Evolutionary conservation across 2,888 invertebrate genomes (phyloP), one percentile per base, ranked within the genome.

Genomic region (Orthosia gothica): DNA sequence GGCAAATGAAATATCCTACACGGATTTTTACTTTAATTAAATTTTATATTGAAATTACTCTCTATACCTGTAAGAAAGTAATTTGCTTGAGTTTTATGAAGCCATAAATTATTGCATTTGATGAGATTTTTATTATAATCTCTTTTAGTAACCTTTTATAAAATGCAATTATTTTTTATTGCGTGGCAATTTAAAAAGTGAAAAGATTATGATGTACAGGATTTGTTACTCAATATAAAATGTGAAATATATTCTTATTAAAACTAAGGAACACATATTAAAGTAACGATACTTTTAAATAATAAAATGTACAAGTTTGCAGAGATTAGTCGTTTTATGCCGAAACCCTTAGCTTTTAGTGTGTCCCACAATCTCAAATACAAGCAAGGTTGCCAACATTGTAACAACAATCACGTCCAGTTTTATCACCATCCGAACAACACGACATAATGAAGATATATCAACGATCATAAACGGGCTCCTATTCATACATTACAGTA

Each of bases 371-470:
- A 55, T 66, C 81, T 66, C 57, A 11, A 52, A 76, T 67, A 81
- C 76, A 76, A 57, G 74, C 73, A 79, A 54, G 49, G 20, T 55
- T 79, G 55, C 65, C 55, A 69, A 75, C 82, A 83, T 72, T 83
- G 83, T 82, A 79, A 71, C 83, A 63, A 68, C 79, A 82, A 78
- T 59, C 74, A 67, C 75, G 79, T 83, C 81, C 73, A 62, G 73
- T 77, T 77, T 83, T 83, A 83, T 77, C 40, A 57, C 67, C 77
- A 77, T 66, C 72, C 50, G 64, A 82, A 83, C 82, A 79, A 59
- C 61, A 52, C 26, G 49, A 74, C 66, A 67, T 83, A 83, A 83
- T 83, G 77, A 83, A 77, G 84, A 83, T 83, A 81, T 83, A 83
- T 83, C 84, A 83, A 71, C 57, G 62, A 63, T 74, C 77, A 83